Conservation (phyloP, 2,888 invertebrate genomes). For the Nasonovia ribisnigri region DNA sequence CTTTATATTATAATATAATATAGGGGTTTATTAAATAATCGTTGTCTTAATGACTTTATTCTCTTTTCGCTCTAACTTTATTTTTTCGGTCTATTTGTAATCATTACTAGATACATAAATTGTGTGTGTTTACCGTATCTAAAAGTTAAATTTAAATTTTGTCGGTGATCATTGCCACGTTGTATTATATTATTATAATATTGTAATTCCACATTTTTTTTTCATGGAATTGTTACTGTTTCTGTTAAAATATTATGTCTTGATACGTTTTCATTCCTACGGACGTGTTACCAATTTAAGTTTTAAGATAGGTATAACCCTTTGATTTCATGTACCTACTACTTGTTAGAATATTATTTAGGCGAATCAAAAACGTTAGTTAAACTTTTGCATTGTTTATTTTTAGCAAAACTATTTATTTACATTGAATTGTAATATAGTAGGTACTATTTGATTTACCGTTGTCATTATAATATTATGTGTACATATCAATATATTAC, state of each 20-base stretch:
- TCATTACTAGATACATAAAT: conserved; percentile 5
- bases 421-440: neutral
- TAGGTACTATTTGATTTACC: conserved; percentile 7
- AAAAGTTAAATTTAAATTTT: conserved; percentile 4
- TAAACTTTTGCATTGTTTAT: conserved; percentile 19
- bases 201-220: neutral
- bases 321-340: neutral
- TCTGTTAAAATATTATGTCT: conserved; percentile 7
- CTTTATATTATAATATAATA: neutral
- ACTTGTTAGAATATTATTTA: conserved; percentile 14
- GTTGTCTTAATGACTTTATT: conserved; percentile 31
- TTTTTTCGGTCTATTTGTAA: neutral
- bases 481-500: conserved; percentile 47
- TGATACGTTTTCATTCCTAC: conserved; percentile 11
- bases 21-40: conserved; percentile 7
- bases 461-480: conserved; percentile 41
- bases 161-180: neutral
- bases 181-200: neutral
- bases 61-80: conserved; percentile 22
- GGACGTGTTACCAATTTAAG: conserved; percentile 34
- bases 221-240: neutral
- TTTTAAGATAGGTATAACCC: neutral
- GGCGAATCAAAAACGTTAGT: neutral
- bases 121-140: conserved; percentile 26
- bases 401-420: conserved; percentile 35